Evolutionary conservation across 2,113 vertebrate genomes (phyloP), one percentile per base, ranked within the genome.

Genomic region (Rana temporaria): DNA sequence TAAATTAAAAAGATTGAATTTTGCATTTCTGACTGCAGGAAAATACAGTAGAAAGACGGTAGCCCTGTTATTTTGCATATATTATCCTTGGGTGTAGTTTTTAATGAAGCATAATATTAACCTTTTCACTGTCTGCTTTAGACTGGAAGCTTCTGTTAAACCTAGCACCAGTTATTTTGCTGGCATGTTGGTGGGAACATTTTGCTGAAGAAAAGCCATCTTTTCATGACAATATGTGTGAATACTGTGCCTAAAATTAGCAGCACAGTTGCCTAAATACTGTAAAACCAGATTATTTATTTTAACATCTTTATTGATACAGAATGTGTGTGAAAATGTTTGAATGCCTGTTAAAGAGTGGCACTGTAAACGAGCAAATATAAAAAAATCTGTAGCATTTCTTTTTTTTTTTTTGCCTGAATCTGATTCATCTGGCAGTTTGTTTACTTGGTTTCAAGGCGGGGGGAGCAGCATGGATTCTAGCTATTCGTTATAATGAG

Each of bases 381-480:
- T 14, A 38, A 75, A 75, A 75, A 60, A 20, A 32, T 60, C 56
- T 75, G 56, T 56, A 75, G 22, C 38, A 60, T 30, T 34, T n/a
- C n/a, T n/a, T 38, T 34, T 59, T 74, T 63, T 32, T 30, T 38
- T 56, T 26, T 22, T 30, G 30, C 38, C 12, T 42, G 60, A 24
- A 20, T 15, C 17, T 14, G 60, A 24, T 20, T 30, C 72, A 60
- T 75, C 56, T 62, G 72, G 71, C 71, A 59, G 48, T 57, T 73
- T 73, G 70, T 73, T 74, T 32, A 59, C 55, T 74, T 59, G 71
- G 72, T 19, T 42, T 5, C 12, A 22, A 75, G 72, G 55, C 53
- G 32, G 72, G 2, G 72, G 56, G 8, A 16, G 30, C 30, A 20
- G 72, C n/a, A 30, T 59, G 55, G 38, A 42, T 42, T 42, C 38